Evolutionary conservation across 2,888 invertebrate genomes (phyloP).

Genomic region (Harpalus rubripes): DNA sequence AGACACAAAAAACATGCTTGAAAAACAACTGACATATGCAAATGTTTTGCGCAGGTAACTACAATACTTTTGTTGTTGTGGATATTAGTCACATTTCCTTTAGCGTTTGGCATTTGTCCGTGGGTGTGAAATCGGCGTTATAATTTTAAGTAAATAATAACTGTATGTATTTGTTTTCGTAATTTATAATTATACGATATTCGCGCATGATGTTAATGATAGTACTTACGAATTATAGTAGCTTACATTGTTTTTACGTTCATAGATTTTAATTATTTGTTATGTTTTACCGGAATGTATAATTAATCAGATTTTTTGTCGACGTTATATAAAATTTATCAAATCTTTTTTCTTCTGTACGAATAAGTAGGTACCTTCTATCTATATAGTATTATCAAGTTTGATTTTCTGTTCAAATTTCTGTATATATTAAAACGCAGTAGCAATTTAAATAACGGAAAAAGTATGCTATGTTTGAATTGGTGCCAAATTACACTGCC

Average conservation of each 20-base stretch:
- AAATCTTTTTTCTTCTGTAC: too few relatives aligned
- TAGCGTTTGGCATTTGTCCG: background rate
- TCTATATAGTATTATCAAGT: too few relatives aligned
- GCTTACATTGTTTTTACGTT: slow-evolving; percentile 42
- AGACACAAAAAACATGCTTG: slow-evolving; percentile 26
- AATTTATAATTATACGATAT: slow-evolving; percentile 54
- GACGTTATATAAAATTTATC: background rate
- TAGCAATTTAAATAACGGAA: too few relatives aligned
- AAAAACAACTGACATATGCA: slow-evolving; percentile 50
- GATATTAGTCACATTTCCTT: slow-evolving; percentile 38
- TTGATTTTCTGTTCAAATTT: too few relatives aligned
- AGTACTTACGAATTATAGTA: slow-evolving; percentile 42
- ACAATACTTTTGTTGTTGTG: slow-evolving; percentile 38
- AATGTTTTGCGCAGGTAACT: slow-evolving; percentile 58
- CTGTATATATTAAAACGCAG: too few relatives aligned
- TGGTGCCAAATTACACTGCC: too few relatives aligned
- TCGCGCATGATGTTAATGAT: slow-evolving; percentile 49
- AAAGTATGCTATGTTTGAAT: too few relatives aligned
- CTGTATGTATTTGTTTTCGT: slow-evolving; percentile 44
- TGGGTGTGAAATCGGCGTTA: slow-evolving; percentile 30
- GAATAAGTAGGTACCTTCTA: too few relatives aligned
- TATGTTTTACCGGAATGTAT: slow-evolving; percentile 55
- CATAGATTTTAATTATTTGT: slow-evolving; percentile 57
- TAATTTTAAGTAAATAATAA: slow-evolving; percentile 47
- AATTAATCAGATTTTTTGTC: slow-evolving; percentile 59